Conservation (phyloP, 1,140 invertebrate genomes). For the Tetramorium simillimum region DNA sequence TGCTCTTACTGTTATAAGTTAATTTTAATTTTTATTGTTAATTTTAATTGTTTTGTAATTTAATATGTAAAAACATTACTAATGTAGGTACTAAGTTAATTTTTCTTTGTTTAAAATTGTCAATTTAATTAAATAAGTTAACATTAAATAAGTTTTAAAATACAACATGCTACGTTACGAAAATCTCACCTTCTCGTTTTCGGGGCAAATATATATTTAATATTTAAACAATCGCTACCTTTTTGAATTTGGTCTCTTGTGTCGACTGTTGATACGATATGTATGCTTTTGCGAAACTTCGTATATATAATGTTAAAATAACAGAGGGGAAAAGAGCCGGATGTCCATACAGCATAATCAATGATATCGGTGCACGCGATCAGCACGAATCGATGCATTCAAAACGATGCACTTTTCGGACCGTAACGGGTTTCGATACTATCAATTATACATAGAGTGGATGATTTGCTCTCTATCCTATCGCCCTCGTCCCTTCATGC, state of each 20-base stretch:
- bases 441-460: slow-evolving; percentile 58
- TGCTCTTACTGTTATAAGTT: not conserved
- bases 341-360: slow-evolving; percentile 57
- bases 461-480: slow-evolving; percentile 30
- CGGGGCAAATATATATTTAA: not conserved
- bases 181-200: not conserved
- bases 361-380: slow-evolving; percentile 47
- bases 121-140: not conserved
- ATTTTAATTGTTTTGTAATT: not conserved
- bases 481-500: slow-evolving; percentile 6
- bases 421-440: slow-evolving; percentile 51
- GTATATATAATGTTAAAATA: slow-evolving; percentile 43
- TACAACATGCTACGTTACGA: not conserved
- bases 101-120: not conserved
- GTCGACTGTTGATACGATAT: not conserved
- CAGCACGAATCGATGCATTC: slow-evolving; percentile 53
- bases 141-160: not conserved
- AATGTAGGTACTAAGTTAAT: not conserved
- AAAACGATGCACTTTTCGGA: slow-evolving; percentile 63
- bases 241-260: not conserved
- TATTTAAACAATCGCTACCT: slow-evolving; percentile 10
- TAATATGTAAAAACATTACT: not conserved
- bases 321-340: slow-evolving; percentile 8
- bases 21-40: not conserved
- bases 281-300: not conserved